Evolutionary conservation across 2,888 invertebrate species (phyloP).

Genomic region (Neelides folsomi): DNA sequence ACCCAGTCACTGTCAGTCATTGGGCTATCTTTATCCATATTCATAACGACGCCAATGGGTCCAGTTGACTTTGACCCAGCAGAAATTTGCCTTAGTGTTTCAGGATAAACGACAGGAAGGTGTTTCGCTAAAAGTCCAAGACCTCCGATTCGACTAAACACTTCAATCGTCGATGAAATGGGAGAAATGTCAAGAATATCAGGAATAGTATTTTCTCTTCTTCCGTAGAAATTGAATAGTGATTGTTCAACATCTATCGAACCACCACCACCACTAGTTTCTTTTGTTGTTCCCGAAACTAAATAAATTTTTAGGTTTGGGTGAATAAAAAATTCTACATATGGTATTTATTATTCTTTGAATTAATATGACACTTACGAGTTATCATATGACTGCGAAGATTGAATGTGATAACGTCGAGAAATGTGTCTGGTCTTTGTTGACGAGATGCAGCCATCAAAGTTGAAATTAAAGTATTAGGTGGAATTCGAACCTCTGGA

Average conservation of each 20-base stretch:
- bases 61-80: conserved; percentile 25
- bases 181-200: conserved; percentile 32
- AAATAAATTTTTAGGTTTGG: background rate
- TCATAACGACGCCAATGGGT: conserved; percentile 15
- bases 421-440: conserved; percentile 23
- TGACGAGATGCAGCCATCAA: conserved; percentile 23
- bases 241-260: background rate
- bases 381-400: too few relatives aligned
- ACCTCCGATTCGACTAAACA: conserved; percentile 78
- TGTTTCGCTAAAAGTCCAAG: conserved; percentile 76
- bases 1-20: conserved; percentile 47
- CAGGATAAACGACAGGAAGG: conserved; percentile 75
- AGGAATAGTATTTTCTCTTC: conserved; percentile 16
- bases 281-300: background rate
- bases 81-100: conserved; percentile 48
- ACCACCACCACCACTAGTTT: background rate
- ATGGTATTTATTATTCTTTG: too few relatives aligned
- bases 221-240: too few relatives aligned
- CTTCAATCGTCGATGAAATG: conserved; percentile 52
- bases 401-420: conserved; percentile 12
- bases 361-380: too few relatives aligned
- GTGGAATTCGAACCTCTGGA: conserved; percentile 24
- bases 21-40: conserved; percentile 30
- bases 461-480: conserved; percentile 16
- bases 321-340: too few relatives aligned